Evolutionary conservation across 2,113 vertebrate species (phyloP).

Genomic region (Oplegnathus fasciatus): DNA sequence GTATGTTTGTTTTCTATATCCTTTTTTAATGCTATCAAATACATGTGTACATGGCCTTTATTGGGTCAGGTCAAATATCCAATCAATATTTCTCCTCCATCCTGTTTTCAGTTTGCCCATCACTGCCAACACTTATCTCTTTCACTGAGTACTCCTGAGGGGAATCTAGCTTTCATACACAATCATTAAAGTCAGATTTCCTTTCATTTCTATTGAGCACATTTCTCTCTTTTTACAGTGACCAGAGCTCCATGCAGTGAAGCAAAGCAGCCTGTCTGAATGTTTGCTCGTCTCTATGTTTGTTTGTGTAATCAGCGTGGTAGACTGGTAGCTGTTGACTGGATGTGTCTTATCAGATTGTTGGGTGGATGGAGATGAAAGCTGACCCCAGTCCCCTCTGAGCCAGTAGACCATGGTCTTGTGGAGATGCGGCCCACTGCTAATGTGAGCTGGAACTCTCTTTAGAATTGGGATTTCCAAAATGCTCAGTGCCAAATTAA

Average conservation of each 20-base stretch:
- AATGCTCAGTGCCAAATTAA: constrained; percentile 2
- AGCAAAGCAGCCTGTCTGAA: constrained; percentile 15
- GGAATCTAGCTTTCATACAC: constrained; percentile 9
- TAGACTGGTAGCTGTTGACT: constrained; percentile 34
- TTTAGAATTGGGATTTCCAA: constrained; percentile 42
- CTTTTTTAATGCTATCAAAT: constrained; percentile 32
- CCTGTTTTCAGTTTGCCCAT: constrained; percentile 19
- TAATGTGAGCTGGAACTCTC: constrained; percentile 21
- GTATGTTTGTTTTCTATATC: constrained; percentile 49
- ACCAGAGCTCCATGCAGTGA: constrained; percentile 7
- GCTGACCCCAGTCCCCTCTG: constrained; percentile 23
- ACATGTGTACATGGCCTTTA: not conserved
- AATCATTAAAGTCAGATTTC: constrained; percentile 12
- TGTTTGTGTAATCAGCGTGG: constrained; percentile 36
- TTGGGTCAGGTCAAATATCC: constrained; percentile 24
- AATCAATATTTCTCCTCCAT: constrained; percentile 17
- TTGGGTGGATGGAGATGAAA: constrained; percentile 56
- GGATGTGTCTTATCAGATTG: constrained; percentile 45
- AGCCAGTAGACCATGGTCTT: constrained; percentile 28
- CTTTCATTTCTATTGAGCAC: constrained; percentile 4
- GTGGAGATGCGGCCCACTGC: constrained; percentile 37
- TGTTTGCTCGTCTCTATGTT: constrained; percentile 37
- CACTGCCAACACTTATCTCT: constrained; percentile 7
- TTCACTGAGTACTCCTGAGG: constrained; percentile 1
- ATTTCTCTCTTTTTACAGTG: not conserved